Evolutionary conservation across 2,113 vertebrate genomes (phyloP), one percentile per base, ranked within the genome.

Genomic region (Elachura formosa): DNA sequence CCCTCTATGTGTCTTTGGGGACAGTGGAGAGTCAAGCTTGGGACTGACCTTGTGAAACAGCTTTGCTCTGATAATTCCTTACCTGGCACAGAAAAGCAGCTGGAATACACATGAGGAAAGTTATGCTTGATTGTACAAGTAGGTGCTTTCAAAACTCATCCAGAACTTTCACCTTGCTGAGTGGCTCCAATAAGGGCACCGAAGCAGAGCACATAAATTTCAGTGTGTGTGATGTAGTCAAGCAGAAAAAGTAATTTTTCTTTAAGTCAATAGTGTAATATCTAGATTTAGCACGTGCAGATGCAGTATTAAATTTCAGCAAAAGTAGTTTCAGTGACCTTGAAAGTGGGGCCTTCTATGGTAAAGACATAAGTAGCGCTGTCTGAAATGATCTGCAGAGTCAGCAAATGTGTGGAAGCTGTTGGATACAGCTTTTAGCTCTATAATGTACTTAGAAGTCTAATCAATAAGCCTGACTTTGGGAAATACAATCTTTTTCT

Each of bases 401-500:
- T 97, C 97, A 98, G 96, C 95, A 87, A 87, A 86, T 71, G 48
- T 18, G 24, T 79, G 83, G 64, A 64, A 87, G 66, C 78, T 87
- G 94, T 84, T 91, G 95, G 96, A 94, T 94, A 63, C 31, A 84
- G 58, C 62, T 97, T 96, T 97, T 91, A 94, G 89, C 58, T 95
- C 92, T 94, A 95, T 94, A 96, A 95, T 90, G 76, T 84, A 83
- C 91, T 96, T 95, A 95, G 69, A 91, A 68, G 33, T 55, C 74
- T 92, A 88, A 97, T 97, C 98, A 92, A 97, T 98, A 97, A 95
- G 79, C 59, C 94, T 97, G 96, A 96, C 94, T 97, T 94, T 36
- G 72, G 96, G 92, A 97, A 97, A 97, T 93, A 52, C 21, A 96
- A 82, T 38, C 56, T 67, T 88, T 91, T 96, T 51, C 46, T 61